Conservation (phyloP, 2,888 invertebrate genomes). For the Lottia gigantea region DNA sequence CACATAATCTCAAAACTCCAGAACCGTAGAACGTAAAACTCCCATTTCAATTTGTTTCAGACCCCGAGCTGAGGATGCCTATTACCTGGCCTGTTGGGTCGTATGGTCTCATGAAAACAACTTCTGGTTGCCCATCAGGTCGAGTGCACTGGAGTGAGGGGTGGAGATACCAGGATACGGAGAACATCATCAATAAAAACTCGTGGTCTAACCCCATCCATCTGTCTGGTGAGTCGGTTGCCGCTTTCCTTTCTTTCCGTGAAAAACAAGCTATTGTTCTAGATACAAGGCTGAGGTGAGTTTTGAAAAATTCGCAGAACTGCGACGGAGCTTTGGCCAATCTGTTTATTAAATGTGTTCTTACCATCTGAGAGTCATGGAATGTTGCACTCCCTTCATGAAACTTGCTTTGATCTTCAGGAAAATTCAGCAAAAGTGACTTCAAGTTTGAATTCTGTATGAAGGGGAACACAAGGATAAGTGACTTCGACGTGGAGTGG, state of each 20-base stretch:
- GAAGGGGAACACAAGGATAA: slow-evolving; percentile 35
- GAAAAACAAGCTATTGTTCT: too few relatives aligned
- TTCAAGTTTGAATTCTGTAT: slow-evolving; percentile 36
- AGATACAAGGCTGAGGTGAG: too few relatives aligned
- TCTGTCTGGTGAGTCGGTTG: slow-evolving; percentile 17
- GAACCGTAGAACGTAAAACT: too few relatives aligned
- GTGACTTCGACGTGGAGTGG: slow-evolving; percentile 41
- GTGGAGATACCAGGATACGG: slow-evolving; percentile 32
- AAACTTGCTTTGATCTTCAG: too few relatives aligned
- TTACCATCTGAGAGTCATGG: not conserved
- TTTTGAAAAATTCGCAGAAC: too few relatives aligned
- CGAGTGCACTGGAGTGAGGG: slow-evolving; percentile 32
- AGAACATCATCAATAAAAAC: slow-evolving; percentile 26
- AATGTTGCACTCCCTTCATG: too few relatives aligned
- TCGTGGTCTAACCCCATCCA: slow-evolving; percentile 23
- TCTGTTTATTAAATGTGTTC: not conserved
- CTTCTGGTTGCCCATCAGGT: slow-evolving; percentile 25
- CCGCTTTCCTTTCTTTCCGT: too few relatives aligned
- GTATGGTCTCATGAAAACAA: slow-evolving; percentile 26
- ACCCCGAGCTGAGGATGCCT: slow-evolving; percentile 25
- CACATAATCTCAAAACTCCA: too few relatives aligned
- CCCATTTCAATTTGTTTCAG: slow-evolving; percentile 13
- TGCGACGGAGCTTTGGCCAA: too few relatives aligned
- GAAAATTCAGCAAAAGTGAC: slow-evolving; percentile 12
- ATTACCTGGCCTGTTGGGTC: slow-evolving; percentile 32